Evolutionary conservation across 2,797 vertebrate species (phyloP).

Genomic region (Arnoldichthys spilopterus): DNA sequence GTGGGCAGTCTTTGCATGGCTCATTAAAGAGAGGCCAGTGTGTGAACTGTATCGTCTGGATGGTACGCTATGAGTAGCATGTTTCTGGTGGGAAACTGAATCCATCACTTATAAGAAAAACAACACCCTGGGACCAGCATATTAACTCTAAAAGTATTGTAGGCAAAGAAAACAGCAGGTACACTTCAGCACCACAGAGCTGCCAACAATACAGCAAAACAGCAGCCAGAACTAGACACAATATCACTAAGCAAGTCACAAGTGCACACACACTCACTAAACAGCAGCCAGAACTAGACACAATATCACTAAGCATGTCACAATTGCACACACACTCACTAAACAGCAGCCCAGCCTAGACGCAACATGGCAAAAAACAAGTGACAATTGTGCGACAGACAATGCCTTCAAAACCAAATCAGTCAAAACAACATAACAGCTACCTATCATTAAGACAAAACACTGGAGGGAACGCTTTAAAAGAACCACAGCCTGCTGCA

Average conservation of each 20-base stretch:
- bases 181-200: not conserved
- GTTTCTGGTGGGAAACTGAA: not conserved
- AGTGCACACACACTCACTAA: too few relatives aligned
- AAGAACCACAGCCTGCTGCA: slow-evolving; percentile 37
- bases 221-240: slow-evolving; percentile 21
- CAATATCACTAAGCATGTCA: slow-evolving; percentile 51
- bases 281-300: slow-evolving; percentile 36
- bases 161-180: not conserved
- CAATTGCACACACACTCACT: too few relatives aligned
- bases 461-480: slow-evolving; percentile 35
- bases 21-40: slow-evolving; percentile 13
- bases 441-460: slow-evolving; percentile 52
- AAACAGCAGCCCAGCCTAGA: slow-evolving; percentile 34
- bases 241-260: too few relatives aligned
- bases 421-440: slow-evolving; percentile 57
- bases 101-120: not conserved
- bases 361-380: slow-evolving; percentile 52
- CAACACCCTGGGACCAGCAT: not conserved
- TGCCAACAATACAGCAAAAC: slow-evolving; percentile 12
- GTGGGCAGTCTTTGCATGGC: slow-evolving; percentile 12
- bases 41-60: not conserved
- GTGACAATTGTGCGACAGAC: slow-evolving; percentile 43
- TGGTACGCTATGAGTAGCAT: not conserved
- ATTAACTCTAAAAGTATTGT: too few relatives aligned
- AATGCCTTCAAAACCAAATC: slow-evolving; percentile 31